Evolutionary conservation across 2,113 vertebrate species (phyloP), one percentile per base, ranked within the genome.

Genomic region (Mastomys natalensis): DNA sequence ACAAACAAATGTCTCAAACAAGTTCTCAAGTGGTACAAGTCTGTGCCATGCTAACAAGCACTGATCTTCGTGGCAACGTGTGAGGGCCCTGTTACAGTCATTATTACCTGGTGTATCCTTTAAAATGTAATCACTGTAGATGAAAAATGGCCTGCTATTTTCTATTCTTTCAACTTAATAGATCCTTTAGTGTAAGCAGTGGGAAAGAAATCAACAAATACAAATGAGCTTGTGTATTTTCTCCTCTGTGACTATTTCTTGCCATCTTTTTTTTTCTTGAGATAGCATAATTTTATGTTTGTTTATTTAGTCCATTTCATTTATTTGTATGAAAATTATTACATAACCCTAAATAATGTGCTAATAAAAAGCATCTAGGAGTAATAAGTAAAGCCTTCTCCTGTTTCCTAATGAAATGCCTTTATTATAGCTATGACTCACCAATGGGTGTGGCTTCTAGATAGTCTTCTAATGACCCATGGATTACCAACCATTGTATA

Each of bases 321-420:
- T 92, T 94, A 91, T 82, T 95, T 70, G 45, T 58, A 45, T 72
- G 66, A 90, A 92, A 96, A 94, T 64, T 82, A 89, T 60, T 45
- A n/a, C 8, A 93, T 43, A 45, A 19, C 66, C 31, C 92, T 94
- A 29, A 76, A 76, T 81, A 89, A 91, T 43, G 22, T 70, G 76
- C 29, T 81, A 73, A 73, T 84, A 60, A 82, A 53, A 89, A 74
- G 19, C 43, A 89, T 31, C 26, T 78, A 92, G 17, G 64, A 31
- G 40, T 80, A 77, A 93, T 82, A 93, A 84, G 15, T 81, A 53
- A 94, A 87, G 72, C 60, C 6, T 12, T 62, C 21, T 51, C 58
- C 34, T 15, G 1, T 70, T 95, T 96, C 16, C 51, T 86, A 62
- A 51, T 90, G 62, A 95, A 68, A 77, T 19, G 85, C 24, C 24